Evolutionary conservation across 2,113 vertebrate species (phyloP).

Genomic region (Rutilus rutilus): DNA sequence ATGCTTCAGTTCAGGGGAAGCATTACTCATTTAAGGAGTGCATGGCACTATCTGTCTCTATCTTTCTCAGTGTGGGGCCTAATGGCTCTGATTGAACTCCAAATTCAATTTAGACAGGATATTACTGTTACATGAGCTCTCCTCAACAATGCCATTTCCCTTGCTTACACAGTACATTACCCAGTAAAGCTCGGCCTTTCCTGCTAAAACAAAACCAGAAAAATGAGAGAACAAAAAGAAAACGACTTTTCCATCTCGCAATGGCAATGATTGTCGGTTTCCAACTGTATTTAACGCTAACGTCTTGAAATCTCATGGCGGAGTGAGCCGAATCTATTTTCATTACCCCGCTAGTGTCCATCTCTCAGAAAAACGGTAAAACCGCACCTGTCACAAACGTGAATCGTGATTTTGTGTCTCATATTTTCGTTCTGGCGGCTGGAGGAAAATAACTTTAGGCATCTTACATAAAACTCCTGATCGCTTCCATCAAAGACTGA

Average conservation of each 20-base stretch:
- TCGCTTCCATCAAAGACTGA: background rate
- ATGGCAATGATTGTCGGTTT: constrained; percentile 67
- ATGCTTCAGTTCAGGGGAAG: constrained; percentile 87
- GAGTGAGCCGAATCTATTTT: constrained; percentile 62
- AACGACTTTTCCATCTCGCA: constrained; percentile 55
- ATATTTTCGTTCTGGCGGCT: background rate
- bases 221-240: constrained; percentile 21
- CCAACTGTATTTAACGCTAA: constrained; percentile 67
- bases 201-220: constrained; percentile 46
- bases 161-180: constrained; percentile 90
- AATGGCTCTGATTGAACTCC: constrained; percentile 94
- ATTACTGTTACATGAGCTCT: constrained; percentile 94
- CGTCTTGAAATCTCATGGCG: constrained; percentile 70
- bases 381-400: background rate
- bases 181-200: constrained; percentile 80
- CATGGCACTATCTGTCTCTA: constrained; percentile 90
- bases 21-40: constrained; percentile 94
- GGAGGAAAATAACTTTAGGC: background rate
- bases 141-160: constrained; percentile 91
- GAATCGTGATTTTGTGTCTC: background rate
- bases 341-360: constrained; percentile 2
- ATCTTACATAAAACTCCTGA: background rate
- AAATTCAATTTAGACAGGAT: constrained; percentile 97
- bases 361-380: background rate
- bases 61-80: constrained; percentile 89